phyloP scores from a whole-genome alignment of 2,888 invertebrate species.

The Drosophila anceps region DNA sequence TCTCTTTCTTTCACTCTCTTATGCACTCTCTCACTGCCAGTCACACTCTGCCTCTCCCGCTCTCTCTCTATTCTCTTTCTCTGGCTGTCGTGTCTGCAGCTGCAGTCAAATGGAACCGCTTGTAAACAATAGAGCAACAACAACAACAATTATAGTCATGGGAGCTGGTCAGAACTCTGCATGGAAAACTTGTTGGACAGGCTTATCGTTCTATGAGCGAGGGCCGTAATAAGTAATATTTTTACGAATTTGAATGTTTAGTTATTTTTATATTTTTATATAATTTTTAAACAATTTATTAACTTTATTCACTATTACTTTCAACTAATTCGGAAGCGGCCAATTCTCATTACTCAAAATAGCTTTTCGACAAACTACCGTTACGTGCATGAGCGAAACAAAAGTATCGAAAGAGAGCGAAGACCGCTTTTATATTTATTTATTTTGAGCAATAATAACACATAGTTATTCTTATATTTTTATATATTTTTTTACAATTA shows the following conservation, averaged over 20 bases:
- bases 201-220: conserved; percentile 52
- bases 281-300: too few relatives aligned
- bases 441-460: too few relatives aligned
- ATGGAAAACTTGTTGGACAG: conserved; percentile 60
- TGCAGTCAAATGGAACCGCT: conserved; percentile 63
- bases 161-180: conserved; percentile 58
- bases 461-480: too few relatives aligned
- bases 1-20: not conserved
- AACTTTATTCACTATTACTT: too few relatives aligned
- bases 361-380: not conserved
- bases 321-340: not conserved
- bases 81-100: conserved; percentile 47
- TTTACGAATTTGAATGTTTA: too few relatives aligned
- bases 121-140: conserved; percentile 53
- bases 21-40: conserved; percentile 4
- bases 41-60: not conserved
- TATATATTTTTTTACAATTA: not conserved
- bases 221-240: too few relatives aligned
- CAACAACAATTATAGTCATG: conserved; percentile 28
- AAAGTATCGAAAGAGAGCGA: not conserved
- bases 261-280: too few relatives aligned
- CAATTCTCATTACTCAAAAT: not conserved
- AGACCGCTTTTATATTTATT: conserved; percentile 4
- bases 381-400: not conserved
- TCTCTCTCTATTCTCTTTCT: too few relatives aligned